Base-by-base conservation (phyloP, 2,888 invertebrate genomes). In the Venusia cambrica region DNA sequence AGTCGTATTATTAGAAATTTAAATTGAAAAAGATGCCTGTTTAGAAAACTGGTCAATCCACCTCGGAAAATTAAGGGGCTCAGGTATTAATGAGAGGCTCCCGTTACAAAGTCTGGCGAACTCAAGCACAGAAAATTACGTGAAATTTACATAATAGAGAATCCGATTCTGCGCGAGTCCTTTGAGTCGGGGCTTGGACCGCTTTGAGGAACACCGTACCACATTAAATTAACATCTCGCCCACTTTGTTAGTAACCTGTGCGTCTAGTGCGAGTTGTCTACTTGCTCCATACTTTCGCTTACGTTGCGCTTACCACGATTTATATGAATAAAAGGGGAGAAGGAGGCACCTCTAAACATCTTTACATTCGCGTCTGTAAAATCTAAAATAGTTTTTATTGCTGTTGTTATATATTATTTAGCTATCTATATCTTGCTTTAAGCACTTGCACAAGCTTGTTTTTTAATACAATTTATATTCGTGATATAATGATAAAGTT, bases 61-160 rank as follows among this genome's bases (percentile, higher is more conserved):
- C 39, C 56, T 62, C 62, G 54, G 66, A 70, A 75, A 70, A 71
- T 65, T 59, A 56, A 60, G 60, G 54, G 62, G 65, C 62, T 64
- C 67, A 71, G 74, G 75, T 74, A 73, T 79, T 79, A 81, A 80
- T 74, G 74, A 80, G 73, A 68, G 67, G 62, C 71, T 78, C 71
- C 62, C 53, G 71, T 81, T 76, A 74, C 83, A 79, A 85, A 84
- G 80, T 78, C 79, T 71, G 73, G 62, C 67, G 43, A 60, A 67
- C 70, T 67, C 65, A 68, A 68, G 68, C 71, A 62, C 78, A 74
- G 76, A 72, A 83, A 84, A 84, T 84, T 84, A 84, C 78, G 67
- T 62, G 71, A 63, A 84, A 85, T 85, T 85, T 85, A 79, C 85
- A 85, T 85, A 84, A 85, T 83, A 81, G 81, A 81, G 78, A 84